These are phyloP conservation scores for Ametastegia equiseti DNA, from an alignment of 2,888 invertebrate species.

Conservation along the genomic window DNA sequence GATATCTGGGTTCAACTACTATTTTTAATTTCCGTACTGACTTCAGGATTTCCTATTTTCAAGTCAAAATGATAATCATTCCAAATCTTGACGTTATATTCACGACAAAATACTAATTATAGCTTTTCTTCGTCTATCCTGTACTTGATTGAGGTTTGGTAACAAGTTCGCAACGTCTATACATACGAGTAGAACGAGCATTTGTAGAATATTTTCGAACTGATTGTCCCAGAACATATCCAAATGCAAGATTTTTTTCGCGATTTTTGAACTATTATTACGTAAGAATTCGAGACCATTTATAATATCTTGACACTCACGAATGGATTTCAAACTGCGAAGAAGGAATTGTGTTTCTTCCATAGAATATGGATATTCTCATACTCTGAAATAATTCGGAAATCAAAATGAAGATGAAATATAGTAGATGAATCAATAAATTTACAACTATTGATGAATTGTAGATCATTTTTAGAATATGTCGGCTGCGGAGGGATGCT, in stretches of 20 bases:
- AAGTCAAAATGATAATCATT: too few relatives aligned
- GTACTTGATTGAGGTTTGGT: too few relatives aligned
- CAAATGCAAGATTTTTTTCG: neutral
- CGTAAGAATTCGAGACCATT: neutral
- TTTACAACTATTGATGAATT: neutral
- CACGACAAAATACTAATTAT: too few relatives aligned
- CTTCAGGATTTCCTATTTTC: too few relatives aligned
- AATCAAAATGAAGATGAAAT: neutral
- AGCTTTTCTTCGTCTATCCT: too few relatives aligned
- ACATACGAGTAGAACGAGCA: too few relatives aligned
- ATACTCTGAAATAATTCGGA: neutral
- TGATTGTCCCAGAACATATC: neutral
- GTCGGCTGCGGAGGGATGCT: neutral
- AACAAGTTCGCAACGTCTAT: too few relatives aligned
- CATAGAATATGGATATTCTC: neutral
- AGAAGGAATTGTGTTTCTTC: neutral
- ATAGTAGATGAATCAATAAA: neutral
- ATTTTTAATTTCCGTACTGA: too few relatives aligned
- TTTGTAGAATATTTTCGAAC: too few relatives aligned
- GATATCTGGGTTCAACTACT: too few relatives aligned
- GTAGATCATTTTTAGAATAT: neutral
- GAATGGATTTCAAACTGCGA: neutral
- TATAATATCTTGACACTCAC: neutral
- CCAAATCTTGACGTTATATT: too few relatives aligned
- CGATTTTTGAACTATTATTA: neutral